Conservation (phyloP, 2,888 invertebrate genomes). For the Leptinotarsa juncta region DNA sequence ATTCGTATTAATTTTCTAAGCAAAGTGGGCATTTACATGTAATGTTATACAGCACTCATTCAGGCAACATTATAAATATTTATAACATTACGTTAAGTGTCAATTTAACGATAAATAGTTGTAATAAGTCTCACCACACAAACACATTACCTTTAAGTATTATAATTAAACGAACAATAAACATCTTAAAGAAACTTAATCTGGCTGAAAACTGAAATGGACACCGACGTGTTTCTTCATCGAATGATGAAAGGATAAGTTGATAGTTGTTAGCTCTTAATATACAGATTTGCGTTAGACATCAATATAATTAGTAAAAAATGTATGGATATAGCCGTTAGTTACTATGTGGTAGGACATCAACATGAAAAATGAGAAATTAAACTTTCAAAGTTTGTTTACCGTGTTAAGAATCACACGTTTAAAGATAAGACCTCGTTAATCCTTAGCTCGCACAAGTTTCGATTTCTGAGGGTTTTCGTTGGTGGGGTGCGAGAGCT, state of each 20-base stretch:
- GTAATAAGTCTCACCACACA: constrained; percentile 44
- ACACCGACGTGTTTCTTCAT: not conserved
- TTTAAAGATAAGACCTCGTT: too few species aligned
- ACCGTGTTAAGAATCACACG: too few species aligned
- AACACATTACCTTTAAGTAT: constrained; percentile 41
- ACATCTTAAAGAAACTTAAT: constrained; percentile 23
- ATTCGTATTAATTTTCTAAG: constrained; percentile 35
- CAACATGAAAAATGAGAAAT: too few species aligned
- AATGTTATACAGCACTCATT: constrained; percentile 30
- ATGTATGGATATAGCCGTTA: too few species aligned
- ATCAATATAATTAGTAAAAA: too few species aligned
- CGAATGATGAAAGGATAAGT: not conserved
- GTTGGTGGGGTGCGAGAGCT: too few species aligned
- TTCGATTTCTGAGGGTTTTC: too few species aligned
- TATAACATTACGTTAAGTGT: constrained; percentile 40
- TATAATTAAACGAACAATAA: constrained; percentile 30
- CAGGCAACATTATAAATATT: constrained; percentile 40
- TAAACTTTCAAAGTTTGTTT: too few species aligned
- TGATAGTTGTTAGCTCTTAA: not conserved
- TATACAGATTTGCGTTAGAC: too few species aligned
- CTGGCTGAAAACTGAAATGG: constrained; percentile 13
- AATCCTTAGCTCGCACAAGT: too few species aligned
- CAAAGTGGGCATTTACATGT: constrained; percentile 36
- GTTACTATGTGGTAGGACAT: too few species aligned
- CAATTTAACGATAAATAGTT: constrained; percentile 41